Base-by-base conservation (phyloP, 2,797 vertebrate species). In the Linurgus olivaceus region DNA sequence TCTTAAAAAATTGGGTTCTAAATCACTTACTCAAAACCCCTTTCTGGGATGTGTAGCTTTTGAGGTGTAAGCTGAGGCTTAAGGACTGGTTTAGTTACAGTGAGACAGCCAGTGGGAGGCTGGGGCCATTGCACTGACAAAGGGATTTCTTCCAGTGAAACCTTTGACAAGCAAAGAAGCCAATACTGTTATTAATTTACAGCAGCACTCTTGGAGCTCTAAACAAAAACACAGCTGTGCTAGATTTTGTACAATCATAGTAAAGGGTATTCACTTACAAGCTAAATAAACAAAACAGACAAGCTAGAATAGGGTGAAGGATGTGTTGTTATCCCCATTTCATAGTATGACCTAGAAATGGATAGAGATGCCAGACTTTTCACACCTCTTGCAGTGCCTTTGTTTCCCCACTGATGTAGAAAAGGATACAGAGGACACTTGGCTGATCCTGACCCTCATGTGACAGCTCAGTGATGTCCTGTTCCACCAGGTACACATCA, bases 1-100 rank as follows among this genome's bases (percentile, higher is more conserved):
- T 88, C 86, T 90, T 95, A 85, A 66, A 93, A 93, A 94, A 94
- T 38, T 71, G 16, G 61, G 66, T 91, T 91, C 85, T 93, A 95
- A 96, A 95, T 96, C 86, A 93, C 47, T 50, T 54, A 59, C 16
- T 93, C 47, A 48, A 54, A 93, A 51, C 10, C 4, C 6, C 26
- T 88, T 67, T 13, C 47, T 52, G 8, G 7, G 50, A 65, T 66
- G 20, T 59, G 72, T 38, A 72, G 28, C 11, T 81, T 95, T 87
- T 79, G 66, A 95, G 70, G 47, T 37, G 57, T 3, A 87, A 86
- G 28, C 51, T 88, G 62, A 63, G 29, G 10, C 29, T 75, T 67
- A 50, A 81, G 70, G 57, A 19, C 25, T 55, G 9, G 10, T 91
- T 71, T 66, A 59, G 71, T 68, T 80, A 37, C 21, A 68, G 8